Conservation (phyloP, 2,797 vertebrate species). For the Enteromius afrohamiltoni region DNA sequence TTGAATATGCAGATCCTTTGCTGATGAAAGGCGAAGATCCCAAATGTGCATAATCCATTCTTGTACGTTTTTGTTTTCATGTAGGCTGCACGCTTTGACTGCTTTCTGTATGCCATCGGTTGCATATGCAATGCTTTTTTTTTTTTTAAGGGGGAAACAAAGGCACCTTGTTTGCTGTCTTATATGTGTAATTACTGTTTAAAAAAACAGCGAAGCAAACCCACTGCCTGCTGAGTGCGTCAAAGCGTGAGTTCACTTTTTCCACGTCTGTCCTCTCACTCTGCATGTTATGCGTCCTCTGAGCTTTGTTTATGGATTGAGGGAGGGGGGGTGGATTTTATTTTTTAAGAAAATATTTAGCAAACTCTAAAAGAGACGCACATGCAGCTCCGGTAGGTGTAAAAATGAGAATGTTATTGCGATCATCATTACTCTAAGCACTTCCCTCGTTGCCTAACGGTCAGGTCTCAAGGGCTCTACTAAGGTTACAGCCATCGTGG, state of each 20-base stretch:
- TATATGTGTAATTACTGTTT: conserved; percentile 44
- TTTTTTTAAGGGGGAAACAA: conserved; percentile 46
- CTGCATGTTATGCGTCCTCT: conserved; percentile 63
- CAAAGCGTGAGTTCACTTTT: conserved; percentile 71
- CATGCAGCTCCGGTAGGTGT: not conserved
- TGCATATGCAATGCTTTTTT: conserved; percentile 23
- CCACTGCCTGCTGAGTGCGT: conserved; percentile 28
- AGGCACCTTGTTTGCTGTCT: conserved; percentile 52
- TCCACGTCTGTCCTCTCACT: conserved; percentile 65
- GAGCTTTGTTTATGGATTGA: conserved; percentile 67
- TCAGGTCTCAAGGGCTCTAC: conserved; percentile 67
- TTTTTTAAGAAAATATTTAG: conserved; percentile 61
- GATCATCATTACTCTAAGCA: conserved; percentile 72
- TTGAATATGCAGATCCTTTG: conserved; percentile 58
- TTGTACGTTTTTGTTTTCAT: conserved; percentile 28
- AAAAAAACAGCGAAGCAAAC: conserved; percentile 19
- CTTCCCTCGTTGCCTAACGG: conserved; percentile 69
- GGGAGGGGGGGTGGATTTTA: conserved; percentile 46
- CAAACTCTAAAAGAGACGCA: conserved; percentile 50
- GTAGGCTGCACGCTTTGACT: conserved; percentile 30
- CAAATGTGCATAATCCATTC: conserved; percentile 50
- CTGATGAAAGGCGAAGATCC: conserved; percentile 49
- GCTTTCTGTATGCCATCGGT: conserved; percentile 1
- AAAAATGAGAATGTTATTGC: conserved; percentile 69
- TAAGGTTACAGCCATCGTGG: conserved; percentile 70